These are phyloP conservation scores for Menura novaehollandiae DNA, from an alignment of 2,113 vertebrate species.

Conservation along the genomic window DNA sequence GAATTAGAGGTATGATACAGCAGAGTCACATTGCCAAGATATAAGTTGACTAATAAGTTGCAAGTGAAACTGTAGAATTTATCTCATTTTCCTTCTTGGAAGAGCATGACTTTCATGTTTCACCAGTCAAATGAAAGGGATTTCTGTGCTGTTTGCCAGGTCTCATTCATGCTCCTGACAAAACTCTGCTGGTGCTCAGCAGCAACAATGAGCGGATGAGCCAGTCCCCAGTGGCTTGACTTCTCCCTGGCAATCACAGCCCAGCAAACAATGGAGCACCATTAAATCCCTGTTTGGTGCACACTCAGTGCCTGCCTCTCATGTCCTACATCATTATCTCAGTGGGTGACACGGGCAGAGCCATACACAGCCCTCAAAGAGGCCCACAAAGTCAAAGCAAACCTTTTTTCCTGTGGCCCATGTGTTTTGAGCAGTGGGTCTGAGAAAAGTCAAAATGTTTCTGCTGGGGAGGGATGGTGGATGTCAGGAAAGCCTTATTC, in stretches of 20 bases:
- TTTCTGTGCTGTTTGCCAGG: neutral
- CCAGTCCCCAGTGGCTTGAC: neutral
- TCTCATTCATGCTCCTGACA: neutral
- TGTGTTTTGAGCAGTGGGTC: neutral
- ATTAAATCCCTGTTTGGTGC: neutral
- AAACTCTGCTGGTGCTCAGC: neutral
- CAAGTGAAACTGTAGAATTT: neutral
- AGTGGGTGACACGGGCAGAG: neutral
- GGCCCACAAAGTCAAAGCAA: neutral
- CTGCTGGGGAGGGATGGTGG: neutral
- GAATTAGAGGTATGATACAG: neutral
- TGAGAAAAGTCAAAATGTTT: neutral
- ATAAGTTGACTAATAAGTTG: neutral
- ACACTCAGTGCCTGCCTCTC: neutral
- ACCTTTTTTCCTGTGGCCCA: neutral
- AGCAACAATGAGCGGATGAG: neutral
- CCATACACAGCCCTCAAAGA: neutral
- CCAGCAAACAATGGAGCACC: neutral
- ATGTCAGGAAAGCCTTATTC: neutral
- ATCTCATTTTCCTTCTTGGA: neutral
- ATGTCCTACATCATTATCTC: conserved; percentile 1
- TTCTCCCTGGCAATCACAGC: neutral
- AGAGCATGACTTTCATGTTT: neutral
- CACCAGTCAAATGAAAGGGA: neutral
- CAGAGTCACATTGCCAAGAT: neutral